phyloP scores from a whole-genome alignment of 92 coral and sea anemone genomes.

The Epizoanthus scotinus region DNA sequence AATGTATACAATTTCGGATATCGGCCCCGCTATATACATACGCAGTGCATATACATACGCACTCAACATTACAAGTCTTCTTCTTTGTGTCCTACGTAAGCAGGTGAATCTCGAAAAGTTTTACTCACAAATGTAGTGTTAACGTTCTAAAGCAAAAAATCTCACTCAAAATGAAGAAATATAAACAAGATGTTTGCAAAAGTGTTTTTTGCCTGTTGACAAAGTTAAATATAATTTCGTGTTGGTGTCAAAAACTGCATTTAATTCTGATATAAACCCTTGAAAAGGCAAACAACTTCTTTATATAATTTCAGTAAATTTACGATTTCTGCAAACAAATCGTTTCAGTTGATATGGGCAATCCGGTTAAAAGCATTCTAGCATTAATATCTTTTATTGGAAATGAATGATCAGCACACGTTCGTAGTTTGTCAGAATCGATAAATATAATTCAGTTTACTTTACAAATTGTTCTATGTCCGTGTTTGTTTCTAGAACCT shows the following conservation, averaged over 20 bases:
- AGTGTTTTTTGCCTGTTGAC: too few species aligned
- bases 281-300: not conserved
- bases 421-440: not conserved
- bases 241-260: too few species aligned
- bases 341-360: conserved; percentile 23
- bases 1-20: not conserved
- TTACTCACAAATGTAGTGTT: not conserved
- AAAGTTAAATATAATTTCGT: too few species aligned
- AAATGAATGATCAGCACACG: not conserved
- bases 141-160: not conserved
- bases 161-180: not conserved
- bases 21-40: not conserved
- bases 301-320: not conserved
- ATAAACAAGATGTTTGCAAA: not conserved
- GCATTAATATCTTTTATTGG: not conserved
- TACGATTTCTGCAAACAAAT: not conserved
- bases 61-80: not conserved
- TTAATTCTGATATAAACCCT: too few species aligned
- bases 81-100: not conserved
- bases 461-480: not conserved
- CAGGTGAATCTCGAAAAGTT: conserved; percentile 12
- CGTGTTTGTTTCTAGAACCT: not conserved
- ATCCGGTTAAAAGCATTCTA: not conserved
- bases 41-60: not conserved
- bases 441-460: not conserved